These are phyloP conservation scores for Ferdinandea cuprea DNA, from an alignment of 2,888 invertebrate genomes.

Conservation along the genomic window DNA sequence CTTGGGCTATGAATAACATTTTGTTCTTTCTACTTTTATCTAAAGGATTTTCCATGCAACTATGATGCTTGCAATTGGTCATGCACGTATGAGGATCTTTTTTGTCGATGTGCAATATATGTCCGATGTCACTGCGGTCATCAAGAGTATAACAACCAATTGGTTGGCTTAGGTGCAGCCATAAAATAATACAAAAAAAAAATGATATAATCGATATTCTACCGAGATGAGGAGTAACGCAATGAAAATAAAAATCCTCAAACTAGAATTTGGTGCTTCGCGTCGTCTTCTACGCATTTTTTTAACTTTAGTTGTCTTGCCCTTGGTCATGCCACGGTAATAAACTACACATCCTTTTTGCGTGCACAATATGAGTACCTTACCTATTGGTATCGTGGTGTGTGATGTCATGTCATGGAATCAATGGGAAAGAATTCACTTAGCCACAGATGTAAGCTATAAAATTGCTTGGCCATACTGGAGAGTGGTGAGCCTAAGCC, in stretches of 20 bases:
- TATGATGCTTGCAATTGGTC: not conserved
- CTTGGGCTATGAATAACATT: slow-evolving; percentile 46
- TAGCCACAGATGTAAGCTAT: slow-evolving; percentile 17
- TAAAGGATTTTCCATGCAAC: not conserved
- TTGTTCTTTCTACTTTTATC: too few species aligned
- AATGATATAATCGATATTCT: slow-evolving; percentile 47
- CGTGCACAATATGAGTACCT: not conserved
- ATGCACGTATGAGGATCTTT: not conserved
- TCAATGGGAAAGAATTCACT: slow-evolving; percentile 37
- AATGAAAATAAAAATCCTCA: not conserved
- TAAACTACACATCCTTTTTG: slow-evolving; percentile 32
- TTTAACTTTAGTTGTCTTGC: slow-evolving; percentile 31
- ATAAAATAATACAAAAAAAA: slow-evolving; percentile 44
- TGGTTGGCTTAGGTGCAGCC: slow-evolving; percentile 23
- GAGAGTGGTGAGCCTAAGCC: not conserved
- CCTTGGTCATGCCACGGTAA: slow-evolving; percentile 16
- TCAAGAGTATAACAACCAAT: slow-evolving; percentile 38
- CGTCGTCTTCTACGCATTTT: slow-evolving; percentile 24
- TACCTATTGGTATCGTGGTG: not conserved
- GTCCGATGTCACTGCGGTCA: slow-evolving; percentile 25
- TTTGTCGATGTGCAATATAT: slow-evolving; percentile 7
- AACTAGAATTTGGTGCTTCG: not conserved
- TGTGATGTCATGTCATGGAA: slow-evolving; percentile 20
- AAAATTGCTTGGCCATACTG: slow-evolving; percentile 25
- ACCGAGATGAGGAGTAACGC: not conserved